Base-by-base conservation (phyloP, 37 sponge, comb jelly and placozoan genomes). In the Ianthella basta region DNA sequence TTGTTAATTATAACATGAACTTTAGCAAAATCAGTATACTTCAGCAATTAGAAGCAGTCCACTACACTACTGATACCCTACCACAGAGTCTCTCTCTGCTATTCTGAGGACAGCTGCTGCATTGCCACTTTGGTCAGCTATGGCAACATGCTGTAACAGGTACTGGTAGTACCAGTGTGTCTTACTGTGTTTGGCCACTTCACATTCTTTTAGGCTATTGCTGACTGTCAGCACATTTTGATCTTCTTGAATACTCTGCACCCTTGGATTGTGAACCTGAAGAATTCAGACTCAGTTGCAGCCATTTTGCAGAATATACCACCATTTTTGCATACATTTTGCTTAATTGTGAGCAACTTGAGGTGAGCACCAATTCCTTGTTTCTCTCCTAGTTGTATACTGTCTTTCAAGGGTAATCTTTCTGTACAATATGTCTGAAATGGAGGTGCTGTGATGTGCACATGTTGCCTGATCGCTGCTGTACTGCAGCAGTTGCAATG, bases 301-400 rank as follows among this genome's bases (percentile, higher is more conserved):
- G 80, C 68, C 15, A 27, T 90, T 2, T 61, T 78, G 16, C 25
- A 34, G 18, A 56, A 84, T 0, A 89, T 95, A 64, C 96, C 96
- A n/a, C 83, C 96, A 19, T 65, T 92, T n/a, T 55, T 95, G 68
- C 67, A 41, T 13, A 88, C 86, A 0, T 44, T 92, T 27, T 83
- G 80, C 20, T 89, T 95, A n/a, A 64, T 93, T 24, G 92, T 93
- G 96, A 81, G 80, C 34, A 82, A 92, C 65, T 95, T 91, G 8
- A 66, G 81, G 95, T 94, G 39, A 86, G 87, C 50, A 23, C 25
- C 29, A 5, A 29, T 34, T 69, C 29, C 32, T 69, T 30, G 27
- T 33, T 30, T n/a, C 33, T 69, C 50, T 44, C 50, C 3, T 8
- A 29, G 32, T 13, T 69, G 70, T 69, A 5, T 30, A 13, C 4